Base-by-base conservation (phyloP, 2,113 vertebrate genomes). In the Ondatra zibethicus region DNA sequence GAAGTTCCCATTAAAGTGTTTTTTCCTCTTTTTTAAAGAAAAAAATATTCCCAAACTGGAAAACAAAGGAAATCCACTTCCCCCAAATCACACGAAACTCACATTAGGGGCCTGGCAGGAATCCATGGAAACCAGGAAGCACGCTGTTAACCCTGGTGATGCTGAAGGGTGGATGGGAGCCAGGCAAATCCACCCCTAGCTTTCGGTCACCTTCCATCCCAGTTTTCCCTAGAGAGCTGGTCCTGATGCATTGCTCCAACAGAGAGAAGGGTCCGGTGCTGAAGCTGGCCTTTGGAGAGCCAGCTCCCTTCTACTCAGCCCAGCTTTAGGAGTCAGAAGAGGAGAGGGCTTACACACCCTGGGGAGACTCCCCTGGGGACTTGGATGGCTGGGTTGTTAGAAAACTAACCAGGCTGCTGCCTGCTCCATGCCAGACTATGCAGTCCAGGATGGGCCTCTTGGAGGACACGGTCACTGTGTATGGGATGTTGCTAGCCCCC, bases 21-120 rank as follows among this genome's bases (percentile, higher is more conserved):
- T 98, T 98, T 98, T 98, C 98, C 98, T 98, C 96, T 98, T 98
- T 98, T 98, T 96, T 98, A 97, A 80, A 98, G 96, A 97, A 97
- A 82, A 80, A 93, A 96, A 98, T 98, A 98, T 96, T 97, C 96
- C 97, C 97, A 98, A 98, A 98, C 98, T 98, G 97, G 98, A 98
- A 98, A 98, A 98, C 98, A 98, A 98, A 98, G 99, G 98, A 99
- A 99, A 98, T 95, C 96, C 98, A 98, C 98, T 99, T 99, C 98
- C 98, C 98, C 98, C 98, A 98, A 98, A 98, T 98, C 98, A 98
- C 98, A 98, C 98, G 95, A 98, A 98, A 98, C 98, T 97, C 98
- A 98, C 98, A 98, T 97, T 98, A 97, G 98, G 98, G 98, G 97
- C 98, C 98, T 99, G 99, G 98, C 98, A 84, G 82, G 95, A 98